Percentiles rank a stretch among this genome's conserved stretches.
Conservation (phyloP, 2,797 vertebrate genomes). For the Anas acuta region DNA sequence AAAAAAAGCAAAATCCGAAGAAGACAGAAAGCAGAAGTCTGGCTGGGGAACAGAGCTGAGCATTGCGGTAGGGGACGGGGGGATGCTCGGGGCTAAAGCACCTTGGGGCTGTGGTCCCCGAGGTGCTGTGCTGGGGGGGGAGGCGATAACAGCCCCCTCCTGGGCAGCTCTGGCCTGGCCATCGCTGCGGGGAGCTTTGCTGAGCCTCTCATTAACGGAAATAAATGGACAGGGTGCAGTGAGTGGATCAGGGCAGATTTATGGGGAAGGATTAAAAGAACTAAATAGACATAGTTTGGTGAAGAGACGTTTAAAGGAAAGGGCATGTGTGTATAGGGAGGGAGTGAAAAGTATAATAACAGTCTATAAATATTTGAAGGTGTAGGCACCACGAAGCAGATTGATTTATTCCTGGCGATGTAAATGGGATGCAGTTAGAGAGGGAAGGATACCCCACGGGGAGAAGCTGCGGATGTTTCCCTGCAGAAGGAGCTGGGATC, state of each 20-base stretch:
- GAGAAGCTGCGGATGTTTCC: background rate
- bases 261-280: slow-evolving; percentile 61
- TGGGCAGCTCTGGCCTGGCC: background rate
- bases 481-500: background rate
- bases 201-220: background rate
- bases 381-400: slow-evolving; percentile 62
- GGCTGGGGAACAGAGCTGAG: background rate
- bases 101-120: background rate
- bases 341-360: slow-evolving; percentile 65
- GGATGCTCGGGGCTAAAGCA: background rate
- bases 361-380: slow-evolving; percentile 69
- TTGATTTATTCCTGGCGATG: slow-evolving; percentile 58
- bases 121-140: background rate
- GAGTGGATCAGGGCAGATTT: slow-evolving; percentile 45
- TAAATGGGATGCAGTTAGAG: slow-evolving; percentile 35
- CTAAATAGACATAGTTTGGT: slow-evolving; percentile 43
- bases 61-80: background rate
- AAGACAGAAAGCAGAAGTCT: background rate
- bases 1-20: rapidly evolving
- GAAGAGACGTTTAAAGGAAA: slow-evolving; percentile 55
- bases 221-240: background rate
- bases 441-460: background rate
- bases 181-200: rapidly evolving
- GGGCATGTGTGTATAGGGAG: slow-evolving; percentile 53
- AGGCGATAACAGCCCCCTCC: background rate